These are phyloP conservation scores for Passer domesticus DNA, from an alignment of 2,113 vertebrate species.

Conservation along the genomic window DNA sequence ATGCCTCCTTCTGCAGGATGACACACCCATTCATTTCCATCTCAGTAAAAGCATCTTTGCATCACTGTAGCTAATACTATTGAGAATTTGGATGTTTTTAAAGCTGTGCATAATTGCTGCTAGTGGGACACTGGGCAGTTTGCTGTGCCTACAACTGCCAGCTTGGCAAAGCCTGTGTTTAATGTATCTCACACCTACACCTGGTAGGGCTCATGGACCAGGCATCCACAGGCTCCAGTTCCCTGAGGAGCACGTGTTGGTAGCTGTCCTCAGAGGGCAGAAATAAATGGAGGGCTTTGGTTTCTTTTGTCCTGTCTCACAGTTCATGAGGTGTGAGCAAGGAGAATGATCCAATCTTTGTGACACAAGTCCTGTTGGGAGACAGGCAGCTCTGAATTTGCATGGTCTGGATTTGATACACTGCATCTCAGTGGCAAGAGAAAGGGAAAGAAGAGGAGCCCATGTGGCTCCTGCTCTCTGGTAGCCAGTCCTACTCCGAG, in stretches of 20 bases:
- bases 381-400: background rate
- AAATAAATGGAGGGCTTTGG: background rate
- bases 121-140: background rate
- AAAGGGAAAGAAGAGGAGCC: background rate
- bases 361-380: background rate
- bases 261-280: background rate
- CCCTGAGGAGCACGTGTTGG: background rate
- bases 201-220: background rate
- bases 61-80: background rate
- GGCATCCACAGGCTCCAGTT: background rate
- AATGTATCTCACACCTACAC: background rate
- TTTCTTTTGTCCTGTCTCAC: background rate
- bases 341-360: rapidly evolving
- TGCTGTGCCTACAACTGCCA: background rate
- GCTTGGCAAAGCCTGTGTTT: background rate
- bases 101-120: background rate
- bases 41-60: background rate
- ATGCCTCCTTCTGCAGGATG: background rate
- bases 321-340: background rate
- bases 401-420: background rate
- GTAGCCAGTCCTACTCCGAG: background rate
- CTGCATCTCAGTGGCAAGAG: background rate
- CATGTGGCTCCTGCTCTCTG: background rate
- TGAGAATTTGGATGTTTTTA: background rate
- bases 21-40: background rate